Evolutionary conservation across 2,888 invertebrate species (phyloP), one percentile per base, ranked within the genome.

Genomic region (Aphrophora alni): DNA sequence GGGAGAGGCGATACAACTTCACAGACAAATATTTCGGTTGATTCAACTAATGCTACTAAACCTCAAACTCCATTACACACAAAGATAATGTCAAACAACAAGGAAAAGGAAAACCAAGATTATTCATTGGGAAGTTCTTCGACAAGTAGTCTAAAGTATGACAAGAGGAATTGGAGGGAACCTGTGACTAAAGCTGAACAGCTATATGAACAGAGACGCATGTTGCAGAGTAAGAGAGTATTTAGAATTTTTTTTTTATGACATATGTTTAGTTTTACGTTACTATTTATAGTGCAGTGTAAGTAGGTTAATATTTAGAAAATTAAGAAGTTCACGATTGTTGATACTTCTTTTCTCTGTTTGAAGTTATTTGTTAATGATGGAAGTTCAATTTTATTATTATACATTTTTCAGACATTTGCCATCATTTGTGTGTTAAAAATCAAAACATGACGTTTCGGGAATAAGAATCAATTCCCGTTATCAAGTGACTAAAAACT

Each of bases 141-240:
- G 44, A 38, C 38, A 44, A 75, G 44, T 26, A 75, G 44, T 26
- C 21, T 17, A 38, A 25, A 24, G 24, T 44, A 44, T 38, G 24
- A 38, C 10, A 80, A 38, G 59, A 73, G n/a, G n/a, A 88, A 89
- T 83, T 91, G 91, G 90, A 88, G 88, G 80, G 86, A 89, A 17
- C 88, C 89, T 7, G 88, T 89, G 33, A 90, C 90, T 0, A 84
- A 88, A 81, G 90, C 90, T 0, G 91, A 91, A 83, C 87, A 88
- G 81, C 83, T 88, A 24, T 88, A 89, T 81, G 89, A 90, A 82
- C 81, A 86, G 74, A 86, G 86, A 75, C 76, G 77, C 26, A 81
- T 77, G 12, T 70, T 79, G 28, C 59, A 26, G 78, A 82, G 10
- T 78, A 75, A 51, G 25, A 74, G n/a, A n/a, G n/a, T n/a, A n/a